Percentiles rank a stretch among this genome's conserved stretches.
Evolutionary conservation across 1,140 invertebrate species (phyloP).

Genomic region (Zaprionus africanus): DNA sequence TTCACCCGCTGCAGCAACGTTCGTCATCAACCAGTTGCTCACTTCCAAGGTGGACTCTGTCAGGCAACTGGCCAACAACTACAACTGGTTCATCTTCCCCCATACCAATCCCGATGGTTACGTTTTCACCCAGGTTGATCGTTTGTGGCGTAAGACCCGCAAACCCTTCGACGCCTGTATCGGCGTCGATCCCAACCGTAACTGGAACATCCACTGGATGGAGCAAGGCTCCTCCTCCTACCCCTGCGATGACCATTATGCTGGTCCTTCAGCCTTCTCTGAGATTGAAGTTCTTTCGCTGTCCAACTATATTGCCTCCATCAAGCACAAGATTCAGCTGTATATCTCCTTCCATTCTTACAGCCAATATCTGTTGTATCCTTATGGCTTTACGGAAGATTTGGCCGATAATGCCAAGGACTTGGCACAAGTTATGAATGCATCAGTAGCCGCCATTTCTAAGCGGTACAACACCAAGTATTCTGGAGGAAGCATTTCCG

Average conservation of each 20-base stretch:
- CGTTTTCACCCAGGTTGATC: conserved; percentile 88
- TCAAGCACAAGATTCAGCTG: conserved; percentile 81
- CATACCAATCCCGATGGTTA: conserved; percentile 92
- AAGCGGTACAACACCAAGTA: conserved; percentile 84
- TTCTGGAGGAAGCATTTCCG: conserved; percentile 85
- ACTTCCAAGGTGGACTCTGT: conserved; percentile 84
- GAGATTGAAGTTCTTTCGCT: conserved; percentile 87
- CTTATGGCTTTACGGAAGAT: conserved; percentile 81
- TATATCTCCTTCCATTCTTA: conserved; percentile 86
- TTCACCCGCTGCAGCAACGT: conserved; percentile 88
- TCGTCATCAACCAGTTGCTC: conserved; percentile 88
- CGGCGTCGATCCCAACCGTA: conserved; percentile 90
- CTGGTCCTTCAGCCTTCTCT: conserved; percentile 86
- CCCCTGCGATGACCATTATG: conserved; percentile 87
- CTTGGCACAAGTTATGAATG: conserved; percentile 75
- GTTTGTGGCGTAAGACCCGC: conserved; percentile 91
- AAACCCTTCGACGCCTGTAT: conserved; percentile 85
- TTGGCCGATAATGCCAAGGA: conserved; percentile 71
- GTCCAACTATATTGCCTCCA: conserved; percentile 78
- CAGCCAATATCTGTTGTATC: conserved; percentile 84
- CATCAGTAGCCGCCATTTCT: conserved; percentile 80
- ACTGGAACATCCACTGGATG: conserved; percentile 89
- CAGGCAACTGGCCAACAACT: conserved; percentile 85
- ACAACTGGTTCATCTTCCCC: conserved; percentile 90
- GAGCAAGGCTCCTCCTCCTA: conserved; percentile 86